Conservation (phyloP, 2,113 vertebrate genomes). For the Strigops habroptila region DNA sequence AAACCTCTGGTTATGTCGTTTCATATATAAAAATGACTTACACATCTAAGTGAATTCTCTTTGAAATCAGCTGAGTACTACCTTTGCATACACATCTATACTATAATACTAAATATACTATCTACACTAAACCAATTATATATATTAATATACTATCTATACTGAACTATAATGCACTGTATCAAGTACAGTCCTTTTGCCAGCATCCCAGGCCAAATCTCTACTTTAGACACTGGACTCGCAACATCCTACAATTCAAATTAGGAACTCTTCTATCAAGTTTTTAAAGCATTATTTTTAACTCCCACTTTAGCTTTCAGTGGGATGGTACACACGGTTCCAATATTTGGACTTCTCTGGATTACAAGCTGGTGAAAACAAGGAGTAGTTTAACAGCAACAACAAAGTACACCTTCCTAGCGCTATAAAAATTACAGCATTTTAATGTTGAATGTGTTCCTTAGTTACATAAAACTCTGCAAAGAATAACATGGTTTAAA, state of each 20-base stretch:
- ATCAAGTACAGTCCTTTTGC: background rate
- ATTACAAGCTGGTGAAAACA: background rate
- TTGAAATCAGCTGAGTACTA: constrained; percentile 1
- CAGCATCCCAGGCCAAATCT: background rate
- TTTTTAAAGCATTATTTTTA: background rate
- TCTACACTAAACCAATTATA: background rate
- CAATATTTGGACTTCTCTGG: constrained; percentile 2
- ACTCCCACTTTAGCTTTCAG: background rate
- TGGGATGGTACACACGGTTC: background rate
- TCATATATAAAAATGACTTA: constrained; percentile 27
- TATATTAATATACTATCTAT: background rate
- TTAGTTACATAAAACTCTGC: constrained; percentile 68
- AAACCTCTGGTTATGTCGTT: background rate
- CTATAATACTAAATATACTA: background rate
- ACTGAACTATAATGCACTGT: background rate
- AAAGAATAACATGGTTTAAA: constrained; percentile 71
- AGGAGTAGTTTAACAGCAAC: constrained; percentile 47
- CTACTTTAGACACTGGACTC: background rate
- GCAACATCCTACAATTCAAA: background rate
- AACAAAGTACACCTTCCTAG: constrained; percentile 47
- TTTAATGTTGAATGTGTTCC: constrained; percentile 30
- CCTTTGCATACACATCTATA: background rate
- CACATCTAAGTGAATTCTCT: constrained; percentile 28
- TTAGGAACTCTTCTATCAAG: background rate
- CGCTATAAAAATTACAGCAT: constrained; percentile 31